Evolutionary conservation across 2,888 invertebrate species (phyloP).

Genomic region (Pristionchus fissidentatus): DNA sequence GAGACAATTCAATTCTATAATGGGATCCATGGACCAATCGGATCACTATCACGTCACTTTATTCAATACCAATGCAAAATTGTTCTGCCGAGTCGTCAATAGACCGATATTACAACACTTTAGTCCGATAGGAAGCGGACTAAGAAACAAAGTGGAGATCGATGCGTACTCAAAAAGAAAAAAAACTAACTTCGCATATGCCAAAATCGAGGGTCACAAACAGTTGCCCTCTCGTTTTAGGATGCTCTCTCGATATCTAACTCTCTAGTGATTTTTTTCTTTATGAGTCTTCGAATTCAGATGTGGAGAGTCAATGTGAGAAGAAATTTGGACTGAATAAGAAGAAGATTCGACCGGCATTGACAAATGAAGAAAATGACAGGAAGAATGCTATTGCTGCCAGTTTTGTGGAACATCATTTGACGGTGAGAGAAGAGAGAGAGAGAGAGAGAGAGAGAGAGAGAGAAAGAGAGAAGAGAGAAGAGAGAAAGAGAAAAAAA

Average conservation of each 20-base stretch:
- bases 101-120: neutral
- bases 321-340: conserved; percentile 22
- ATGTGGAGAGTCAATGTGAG: neutral
- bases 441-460: too few relatives aligned
- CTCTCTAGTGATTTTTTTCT: too few relatives aligned
- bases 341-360: neutral
- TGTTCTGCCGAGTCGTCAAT: neutral
- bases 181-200: too few relatives aligned
- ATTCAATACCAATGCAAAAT: neutral
- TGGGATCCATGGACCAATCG: neutral
- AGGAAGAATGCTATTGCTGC: conserved; percentile 54
- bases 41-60: neutral
- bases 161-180: too few relatives aligned
- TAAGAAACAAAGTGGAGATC: too few relatives aligned
- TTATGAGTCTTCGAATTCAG: conserved; percentile 25
- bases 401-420: conserved; percentile 71
- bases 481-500: too few relatives aligned
- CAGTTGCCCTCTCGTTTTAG: too few relatives aligned
- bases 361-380: conserved; percentile 12
- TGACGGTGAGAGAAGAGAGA: conserved; percentile 59
- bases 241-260: too few relatives aligned
- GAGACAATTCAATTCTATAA: neutral
- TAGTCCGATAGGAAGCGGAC: too few relatives aligned
- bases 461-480: too few relatives aligned
- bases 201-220: too few relatives aligned